Base-by-base conservation (phyloP, 2,113 vertebrate genomes). In the Neodon shergylaensis region DNA sequence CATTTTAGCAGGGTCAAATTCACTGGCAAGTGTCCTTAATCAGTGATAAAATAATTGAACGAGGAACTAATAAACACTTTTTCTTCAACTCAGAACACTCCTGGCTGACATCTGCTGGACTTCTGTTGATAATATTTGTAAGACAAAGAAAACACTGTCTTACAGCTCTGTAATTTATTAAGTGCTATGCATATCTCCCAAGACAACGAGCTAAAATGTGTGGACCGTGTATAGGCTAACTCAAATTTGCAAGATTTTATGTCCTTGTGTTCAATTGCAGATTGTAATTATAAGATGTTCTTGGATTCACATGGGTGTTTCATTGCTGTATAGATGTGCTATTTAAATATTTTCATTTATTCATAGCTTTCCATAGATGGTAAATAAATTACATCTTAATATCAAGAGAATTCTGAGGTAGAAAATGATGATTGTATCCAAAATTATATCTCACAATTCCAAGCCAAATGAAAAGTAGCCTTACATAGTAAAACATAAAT, bases 311-410 rank as follows among this genome's bases (percentile, higher is more conserved):
- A 83, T 85, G 47, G n/a, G 19, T 33, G 70, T 94, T 90, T 2
- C 3, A 85, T n/a, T 73, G 26, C 16, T 79, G 3, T 74, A 66
- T 90, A 94, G 44, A 83, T 76, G 28, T 6, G 72, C 31, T 88
- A 65, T 88, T 68, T 90, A 19, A 73, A 42, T 68, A 87, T 10
- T 4, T 89, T 54, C 9, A 63, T n/a, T 52, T 52, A n/a, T 79
- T 89, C 85, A 7, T 39, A 58, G 9, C 28, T 92, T 96, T 96
- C 77, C 78, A 92, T 65, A 90, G 63, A 36, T 74, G 3, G 28
- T 49, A 79, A 93, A 88, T 77, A 82, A 89, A 85, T 82, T 66
- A n/a, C 0, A 68, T 11, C 24, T 44, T 76, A 86, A 87, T 79
- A 77, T 52, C 58, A 76, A 96, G 14, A 85, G 22, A 93, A 42